These are phyloP conservation scores for Scarus forsteni DNA, from an alignment of 2,797 vertebrate genomes.

Conservation along the genomic window DNA sequence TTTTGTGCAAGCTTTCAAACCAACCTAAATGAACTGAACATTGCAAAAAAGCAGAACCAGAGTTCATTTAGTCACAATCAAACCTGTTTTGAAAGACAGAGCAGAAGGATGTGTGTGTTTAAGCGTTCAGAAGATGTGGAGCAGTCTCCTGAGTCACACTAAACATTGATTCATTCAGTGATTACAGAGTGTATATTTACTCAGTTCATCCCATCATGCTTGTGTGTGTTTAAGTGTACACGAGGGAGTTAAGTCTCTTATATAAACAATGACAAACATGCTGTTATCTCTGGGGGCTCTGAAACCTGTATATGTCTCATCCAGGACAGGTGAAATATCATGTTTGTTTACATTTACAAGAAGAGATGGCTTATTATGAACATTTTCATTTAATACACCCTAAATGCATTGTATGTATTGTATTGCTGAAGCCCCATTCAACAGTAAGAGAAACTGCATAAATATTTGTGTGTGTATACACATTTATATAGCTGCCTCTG, in stretches of 20 bases:
- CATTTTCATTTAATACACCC: too few relatives aligned
- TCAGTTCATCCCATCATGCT: slow-evolving; percentile 17
- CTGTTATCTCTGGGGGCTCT: not conserved
- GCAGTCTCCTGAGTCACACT: slow-evolving; percentile 6
- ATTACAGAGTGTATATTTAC: not conserved
- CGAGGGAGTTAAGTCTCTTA: slow-evolving; percentile 14
- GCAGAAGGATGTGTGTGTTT: slow-evolving; percentile 1
- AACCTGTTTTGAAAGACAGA: too few relatives aligned
- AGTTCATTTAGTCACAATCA: too few relatives aligned
- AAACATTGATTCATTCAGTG: not conserved
- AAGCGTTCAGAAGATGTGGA: not conserved
- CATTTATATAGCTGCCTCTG: slow-evolving; percentile 16
- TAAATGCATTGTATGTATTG: slow-evolving; percentile 5
- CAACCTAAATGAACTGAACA: too few relatives aligned
- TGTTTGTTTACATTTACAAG: too few relatives aligned
- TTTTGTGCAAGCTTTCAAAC: too few relatives aligned
- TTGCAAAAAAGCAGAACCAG: too few relatives aligned
- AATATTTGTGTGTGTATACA: too few relatives aligned
- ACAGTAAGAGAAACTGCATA: too few relatives aligned
- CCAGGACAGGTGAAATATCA: too few relatives aligned
- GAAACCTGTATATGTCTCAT: too few relatives aligned
- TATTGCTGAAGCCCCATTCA: not conserved
- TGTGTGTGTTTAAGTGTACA: slow-evolving; percentile 4
- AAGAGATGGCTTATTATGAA: too few relatives aligned
- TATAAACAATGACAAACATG: slow-evolving; percentile 21